A percentile compares a stretch with the other conserved stretches of the same genome.
Conservation (phyloP, 2,113 vertebrate species). For the Psilopsiagon aurifrons region DNA sequence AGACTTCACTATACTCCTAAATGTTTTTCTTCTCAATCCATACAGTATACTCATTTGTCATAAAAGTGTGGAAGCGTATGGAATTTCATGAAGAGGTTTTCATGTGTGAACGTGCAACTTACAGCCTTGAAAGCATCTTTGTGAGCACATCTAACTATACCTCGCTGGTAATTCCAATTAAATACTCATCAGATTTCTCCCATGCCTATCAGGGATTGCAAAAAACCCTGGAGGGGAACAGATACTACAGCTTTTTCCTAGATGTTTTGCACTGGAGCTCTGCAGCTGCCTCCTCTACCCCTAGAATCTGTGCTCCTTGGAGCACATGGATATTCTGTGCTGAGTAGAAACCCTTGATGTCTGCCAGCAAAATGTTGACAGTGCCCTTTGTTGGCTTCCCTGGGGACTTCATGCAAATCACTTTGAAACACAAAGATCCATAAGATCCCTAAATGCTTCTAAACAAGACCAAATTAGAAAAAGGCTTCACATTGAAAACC, state of each 20-base stretch:
- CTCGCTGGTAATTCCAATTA: not conserved
- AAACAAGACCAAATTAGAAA: conserved; percentile 74
- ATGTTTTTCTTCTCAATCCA: not conserved
- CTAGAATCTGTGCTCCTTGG: not conserved
- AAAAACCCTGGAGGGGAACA: not conserved
- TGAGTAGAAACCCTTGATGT: not conserved
- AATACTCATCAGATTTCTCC: not conserved
- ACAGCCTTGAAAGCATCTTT: not conserved
- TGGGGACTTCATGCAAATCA: conserved; percentile 56
- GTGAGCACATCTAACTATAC: not conserved
- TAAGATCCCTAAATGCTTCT: conserved; percentile 65
- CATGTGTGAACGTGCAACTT: not conserved
- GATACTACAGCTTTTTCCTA: not conserved
- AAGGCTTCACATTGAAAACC: conserved; percentile 72
- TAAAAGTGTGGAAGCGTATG: not conserved
- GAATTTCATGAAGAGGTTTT: not conserved
- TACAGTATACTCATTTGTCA: not conserved
- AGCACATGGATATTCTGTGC: not conserved
- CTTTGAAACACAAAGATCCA: conserved; percentile 61
- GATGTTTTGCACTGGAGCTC: not conserved
- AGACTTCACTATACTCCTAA: not conserved
- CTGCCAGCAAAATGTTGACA: conserved; percentile 47
- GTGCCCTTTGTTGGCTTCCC: conserved; percentile 52
- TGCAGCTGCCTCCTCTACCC: not conserved
- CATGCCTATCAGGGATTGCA: not conserved